phyloP scores from a whole-genome alignment of 2,888 invertebrate genomes.

The Anagyrus pseudococci region DNA sequence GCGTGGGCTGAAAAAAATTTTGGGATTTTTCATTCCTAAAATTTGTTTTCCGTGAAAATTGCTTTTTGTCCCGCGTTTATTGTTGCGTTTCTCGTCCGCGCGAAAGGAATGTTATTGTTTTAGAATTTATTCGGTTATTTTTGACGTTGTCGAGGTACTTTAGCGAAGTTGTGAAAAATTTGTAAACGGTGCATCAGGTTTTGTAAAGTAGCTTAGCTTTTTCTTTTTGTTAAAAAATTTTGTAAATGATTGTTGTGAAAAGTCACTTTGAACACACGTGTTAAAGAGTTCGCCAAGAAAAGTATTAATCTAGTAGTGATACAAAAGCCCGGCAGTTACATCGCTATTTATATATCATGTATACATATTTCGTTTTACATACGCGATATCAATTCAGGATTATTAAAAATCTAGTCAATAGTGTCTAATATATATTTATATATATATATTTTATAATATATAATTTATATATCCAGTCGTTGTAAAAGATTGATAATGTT shows the following conservation, averaged over 20 bases:
- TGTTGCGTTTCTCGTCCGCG: too few species aligned
- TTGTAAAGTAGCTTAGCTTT: too few species aligned
- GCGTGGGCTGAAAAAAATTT: neutral
- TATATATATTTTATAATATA: conserved; percentile 7
- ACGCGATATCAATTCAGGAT: conserved; percentile 28
- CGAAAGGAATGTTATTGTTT: too few species aligned
- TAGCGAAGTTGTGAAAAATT: too few species aligned
- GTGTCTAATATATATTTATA: conserved; percentile 53
- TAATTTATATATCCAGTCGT: conserved; percentile 46
- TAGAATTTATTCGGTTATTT: too few species aligned
- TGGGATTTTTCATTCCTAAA: neutral
- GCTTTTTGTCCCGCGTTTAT: too few species aligned
- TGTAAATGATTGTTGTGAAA: neutral
- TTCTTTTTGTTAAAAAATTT: too few species aligned
- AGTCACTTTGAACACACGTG: neutral
- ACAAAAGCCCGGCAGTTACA: conserved; percentile 33
- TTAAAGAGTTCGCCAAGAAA: conserved; percentile 5
- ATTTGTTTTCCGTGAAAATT: neutral
- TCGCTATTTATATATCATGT: conserved; percentile 19
- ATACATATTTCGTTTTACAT: conserved; percentile 24
- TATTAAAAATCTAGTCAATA: conserved; percentile 40
- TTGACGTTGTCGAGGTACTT: too few species aligned
- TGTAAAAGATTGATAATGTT: conserved; percentile 49
- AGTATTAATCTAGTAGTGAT: conserved; percentile 20
- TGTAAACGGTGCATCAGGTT: too few species aligned